Conservation (phyloP, 2,888 invertebrate genomes). For the Ophraella communa region DNA sequence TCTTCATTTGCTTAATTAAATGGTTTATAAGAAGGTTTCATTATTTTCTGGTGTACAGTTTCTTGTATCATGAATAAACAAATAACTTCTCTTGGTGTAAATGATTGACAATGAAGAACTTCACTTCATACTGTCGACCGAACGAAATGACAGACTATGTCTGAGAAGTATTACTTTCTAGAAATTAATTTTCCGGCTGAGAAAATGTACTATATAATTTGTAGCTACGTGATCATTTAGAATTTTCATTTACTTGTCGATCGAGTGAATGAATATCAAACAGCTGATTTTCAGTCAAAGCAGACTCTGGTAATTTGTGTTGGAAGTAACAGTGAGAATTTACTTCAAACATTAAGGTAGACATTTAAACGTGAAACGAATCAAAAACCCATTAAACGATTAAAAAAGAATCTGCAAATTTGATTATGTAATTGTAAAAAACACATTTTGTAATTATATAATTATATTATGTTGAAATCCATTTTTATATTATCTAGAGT, state of each 20-base stretch:
- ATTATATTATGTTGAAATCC: no score
- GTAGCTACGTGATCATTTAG: background rate
- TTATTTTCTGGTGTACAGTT: no score
- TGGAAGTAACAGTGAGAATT: slow-evolving; percentile 7
- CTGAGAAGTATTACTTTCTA: background rate
- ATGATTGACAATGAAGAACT: background rate
- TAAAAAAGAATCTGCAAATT: no score
- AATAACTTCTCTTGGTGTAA: background rate
- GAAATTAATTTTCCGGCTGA: background rate
- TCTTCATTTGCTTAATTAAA: no score
- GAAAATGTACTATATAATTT: background rate
- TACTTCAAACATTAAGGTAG: background rate
- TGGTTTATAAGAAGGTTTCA: no score
- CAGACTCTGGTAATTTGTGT: slow-evolving; percentile 28
- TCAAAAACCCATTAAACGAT: no score
- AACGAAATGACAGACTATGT: background rate
- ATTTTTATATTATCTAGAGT: no score
- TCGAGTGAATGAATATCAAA: background rate
- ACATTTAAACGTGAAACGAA: no score
- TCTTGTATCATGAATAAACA: background rate
- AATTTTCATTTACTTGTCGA: background rate
- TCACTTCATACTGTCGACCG: background rate
- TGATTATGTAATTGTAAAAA: no score
- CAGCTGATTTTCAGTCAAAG: background rate
- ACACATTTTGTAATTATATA: no score